Evolutionary conservation across 2,888 invertebrate genomes (phyloP), one percentile per base, ranked within the genome.

Genomic region (Conomelus anceps): DNA sequence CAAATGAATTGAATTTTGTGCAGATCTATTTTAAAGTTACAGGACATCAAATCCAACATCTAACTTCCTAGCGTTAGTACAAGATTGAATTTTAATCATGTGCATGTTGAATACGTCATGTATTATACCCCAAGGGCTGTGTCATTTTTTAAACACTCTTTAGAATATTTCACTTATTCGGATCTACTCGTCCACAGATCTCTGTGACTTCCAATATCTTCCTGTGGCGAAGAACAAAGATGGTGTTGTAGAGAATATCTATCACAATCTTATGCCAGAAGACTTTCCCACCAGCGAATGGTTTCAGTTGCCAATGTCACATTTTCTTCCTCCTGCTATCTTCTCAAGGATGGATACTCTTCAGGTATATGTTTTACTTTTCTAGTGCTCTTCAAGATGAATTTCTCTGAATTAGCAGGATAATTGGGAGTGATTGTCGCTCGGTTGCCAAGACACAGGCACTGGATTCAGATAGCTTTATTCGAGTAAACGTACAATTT

Each of bases 201-300:
- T 98, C 92, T 96, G 96, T 93, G 99, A 99, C 93, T 99, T 98
- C 93, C 99, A 99, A 93, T 99, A 96, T 93, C 93, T 99, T 90
- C 98, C 99, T 0, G 94, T 98, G 91, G 93, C 91, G 89, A 92
- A 91, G 34, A 91, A 92, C 22, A 90, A 91, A n/a, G 91, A 90
- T 41, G 93, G 94, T 13, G 93, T 94, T 89, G 93, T 94, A 23
- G 94, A 95, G 91, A 96, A 95, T 92, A 93, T 96, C 85, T 94
- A 96, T 91, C 94, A 96, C 84, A 93, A 95, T 88, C 93, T 97
- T 88, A 92, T 96, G 88, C 97, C 97, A 0, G 92, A 93, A 17
- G 94, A 94, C 7, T 91, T 95, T 63, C 94, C 95, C 9, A 93
- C 94, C 22, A 92, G 93, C 41, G 94, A 94, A 34, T 97, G 96